Evolutionary conservation across 2,888 invertebrate genomes (phyloP).

Genomic region (Stenoptilia bipunctidactyla): DNA sequence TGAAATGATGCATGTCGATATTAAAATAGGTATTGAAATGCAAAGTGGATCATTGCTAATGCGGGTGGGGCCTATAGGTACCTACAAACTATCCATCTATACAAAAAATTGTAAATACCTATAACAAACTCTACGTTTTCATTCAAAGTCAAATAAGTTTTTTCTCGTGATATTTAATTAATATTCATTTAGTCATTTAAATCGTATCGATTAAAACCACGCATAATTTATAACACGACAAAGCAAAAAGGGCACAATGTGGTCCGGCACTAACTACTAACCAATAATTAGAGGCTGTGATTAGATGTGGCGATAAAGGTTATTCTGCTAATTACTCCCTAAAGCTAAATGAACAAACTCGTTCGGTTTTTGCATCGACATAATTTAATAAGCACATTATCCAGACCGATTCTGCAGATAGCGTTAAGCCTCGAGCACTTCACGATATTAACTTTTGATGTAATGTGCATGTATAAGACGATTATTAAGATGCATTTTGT

Average conservation of each 20-base stretch:
- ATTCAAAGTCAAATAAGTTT: neutral
- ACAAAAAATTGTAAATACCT: too few relatives aligned
- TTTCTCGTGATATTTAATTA: neutral
- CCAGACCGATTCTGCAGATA: constrained; percentile 60
- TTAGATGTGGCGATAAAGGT: constrained; percentile 60
- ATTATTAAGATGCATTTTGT: constrained; percentile 11
- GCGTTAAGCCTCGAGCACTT: constrained; percentile 43
- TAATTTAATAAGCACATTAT: constrained; percentile 69
- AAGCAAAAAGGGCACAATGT: constrained; percentile 28
- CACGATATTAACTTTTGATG: constrained; percentile 8
- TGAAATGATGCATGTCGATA: constrained; percentile 66
- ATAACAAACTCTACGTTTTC: too few relatives aligned
- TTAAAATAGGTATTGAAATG: constrained; percentile 66
- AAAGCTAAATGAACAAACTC: constrained; percentile 54
- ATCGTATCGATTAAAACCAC: neutral
- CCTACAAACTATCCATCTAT: too few relatives aligned
- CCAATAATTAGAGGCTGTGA: constrained; percentile 62
- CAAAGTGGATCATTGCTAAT: constrained; percentile 50
- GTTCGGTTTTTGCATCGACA: constrained; percentile 62
- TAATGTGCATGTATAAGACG: too few relatives aligned
- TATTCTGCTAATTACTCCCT: constrained; percentile 70
- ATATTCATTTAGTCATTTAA: neutral
- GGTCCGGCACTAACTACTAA: constrained; percentile 28
- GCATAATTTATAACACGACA: neutral
- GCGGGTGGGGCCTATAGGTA: neutral